Evolutionary conservation across 2,888 invertebrate genomes (phyloP), one percentile per base, ranked within the genome.

Genomic region (Perizoma flavofasciatum): DNA sequence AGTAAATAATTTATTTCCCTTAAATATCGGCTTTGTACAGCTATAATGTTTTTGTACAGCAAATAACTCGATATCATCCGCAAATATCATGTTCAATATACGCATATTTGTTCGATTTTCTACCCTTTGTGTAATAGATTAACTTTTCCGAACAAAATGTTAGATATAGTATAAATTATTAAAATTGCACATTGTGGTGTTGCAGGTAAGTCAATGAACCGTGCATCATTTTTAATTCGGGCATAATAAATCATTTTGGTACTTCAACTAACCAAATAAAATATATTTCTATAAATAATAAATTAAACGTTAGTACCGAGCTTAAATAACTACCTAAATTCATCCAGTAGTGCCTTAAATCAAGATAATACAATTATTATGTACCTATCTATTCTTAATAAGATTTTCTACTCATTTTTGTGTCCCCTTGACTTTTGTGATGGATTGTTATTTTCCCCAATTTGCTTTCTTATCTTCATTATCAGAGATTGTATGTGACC

Each of bases 371-470:
- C 53, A 51, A 35, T 59, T 65, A n/a, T n/a, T n/a, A n/a, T n/a
- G n/a, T n/a, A n/a, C n/a, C n/a, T n/a, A n/a, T n/a, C n/a, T n/a
- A n/a, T 46, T 49, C 46, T 46, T 59, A 62, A 62, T 54, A 40
- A 43, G 52, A 45, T 62, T 62, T 59, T 53, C 46, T 10, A 40
- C n/a, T 33, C 9, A 34, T 47, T 46, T 9, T 52, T 45, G 37
- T 43, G 32, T 40, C 32, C 6, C 44, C 45, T 53, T 57, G 59
- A 49, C 61, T 61, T 65, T 55, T 55, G n/a, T 49, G 57, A 59
- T 49, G 45, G 37, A 63, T 57, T 11, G 57, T 53, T 55, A 68
- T 49, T 61, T 54, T 53, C 49, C 47, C 8, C 55, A 47, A 64
- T 44, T 61, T 49, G 43, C 43, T 50, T 61, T 57, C 48, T 49